A percentile compares a stretch with the other conserved stretches of the same genome.
Conservation (phyloP, 2,888 invertebrate genomes). For the Norana najaformis region DNA sequence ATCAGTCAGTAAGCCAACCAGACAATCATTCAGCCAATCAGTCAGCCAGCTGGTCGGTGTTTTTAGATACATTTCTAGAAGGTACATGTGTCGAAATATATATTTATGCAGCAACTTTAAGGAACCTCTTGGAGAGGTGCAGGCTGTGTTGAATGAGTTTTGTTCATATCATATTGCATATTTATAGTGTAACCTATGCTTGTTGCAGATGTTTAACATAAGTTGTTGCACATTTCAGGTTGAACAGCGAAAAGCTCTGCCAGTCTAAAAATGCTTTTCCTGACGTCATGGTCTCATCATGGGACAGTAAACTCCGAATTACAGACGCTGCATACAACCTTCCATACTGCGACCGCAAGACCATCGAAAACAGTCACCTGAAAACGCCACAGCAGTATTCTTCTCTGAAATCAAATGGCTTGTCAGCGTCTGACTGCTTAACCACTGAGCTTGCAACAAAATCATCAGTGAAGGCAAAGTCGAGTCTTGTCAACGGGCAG, state of each 20-base stretch:
- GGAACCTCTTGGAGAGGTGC: background rate
- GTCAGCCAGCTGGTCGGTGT: background rate
- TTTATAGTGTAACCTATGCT: background rate
- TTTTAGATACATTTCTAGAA: background rate
- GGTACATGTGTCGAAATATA: background rate
- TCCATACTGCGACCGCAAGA: conserved; percentile 1
- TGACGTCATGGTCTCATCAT: background rate
- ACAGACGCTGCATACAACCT: background rate
- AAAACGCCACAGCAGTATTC: conserved; percentile 9
- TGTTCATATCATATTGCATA: background rate
- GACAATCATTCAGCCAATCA: background rate
- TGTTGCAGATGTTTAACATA: background rate
- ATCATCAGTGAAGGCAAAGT: background rate
- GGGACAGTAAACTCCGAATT: conserved; percentile 8
- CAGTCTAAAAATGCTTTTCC: background rate
- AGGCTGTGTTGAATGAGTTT: background rate
- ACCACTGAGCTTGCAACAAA: background rate
- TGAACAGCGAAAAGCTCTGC: background rate
- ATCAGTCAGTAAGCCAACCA: background rate
- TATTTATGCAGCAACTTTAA: background rate
- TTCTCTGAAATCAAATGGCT: background rate
- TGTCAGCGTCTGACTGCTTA: conserved; percentile 1
- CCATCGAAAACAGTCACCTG: background rate
- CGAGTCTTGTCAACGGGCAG: background rate
- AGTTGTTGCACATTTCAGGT: conserved; percentile 20